Base-by-base conservation (phyloP, 2,888 invertebrate genomes). In the Plemyria rubiginata region DNA sequence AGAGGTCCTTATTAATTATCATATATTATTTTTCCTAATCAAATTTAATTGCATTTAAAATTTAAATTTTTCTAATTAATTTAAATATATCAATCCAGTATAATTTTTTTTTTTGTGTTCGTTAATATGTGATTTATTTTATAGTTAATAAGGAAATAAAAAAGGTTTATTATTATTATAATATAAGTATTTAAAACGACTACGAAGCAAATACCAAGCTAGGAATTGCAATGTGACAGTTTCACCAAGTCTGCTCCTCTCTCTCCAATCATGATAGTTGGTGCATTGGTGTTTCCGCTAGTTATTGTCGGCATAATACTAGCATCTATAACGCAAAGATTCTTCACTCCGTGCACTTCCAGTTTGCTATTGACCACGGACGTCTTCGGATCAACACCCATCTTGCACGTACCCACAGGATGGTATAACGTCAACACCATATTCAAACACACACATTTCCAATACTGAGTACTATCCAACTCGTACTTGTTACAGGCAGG, bases 191-290 rank as follows among this genome's bases (percentile, higher is more conserved):
- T n/a, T n/a, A n/a, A n/a, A n/a, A n/a, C n/a, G n/a, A n/a, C n/a
- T 22, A 22, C 22, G 22, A 22, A 22, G 22, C 22, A 4, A 16
- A 16, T 16, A 45, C 1, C 22, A 22, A 4, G 11, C 16, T 16
- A 45, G 36, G 11, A 45, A 15, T 45, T 43, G 15, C 12, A 43
- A 16, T 49, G n/a, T 13, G 4, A n/a, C 15, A n/a, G 32, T 45
- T 96, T 96, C 52, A 96, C 94, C 84, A 96, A 92, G 80, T 96
- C 96, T 0, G 96, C 94, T 0, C 93, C 96, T 76, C 96, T 95
- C 78, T 97, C 97, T 0, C 94, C 97, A 51, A 97, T 96, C 97
- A 97, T 97, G 12, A 96, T 95, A 0, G 94, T 93, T 0, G 96
- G 96, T 0, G 95, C 97, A 78, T 97, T 96, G 0, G 96, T 96